Base-by-base conservation (phyloP, 2,113 vertebrate species). In the Notothenia rossii region DNA sequence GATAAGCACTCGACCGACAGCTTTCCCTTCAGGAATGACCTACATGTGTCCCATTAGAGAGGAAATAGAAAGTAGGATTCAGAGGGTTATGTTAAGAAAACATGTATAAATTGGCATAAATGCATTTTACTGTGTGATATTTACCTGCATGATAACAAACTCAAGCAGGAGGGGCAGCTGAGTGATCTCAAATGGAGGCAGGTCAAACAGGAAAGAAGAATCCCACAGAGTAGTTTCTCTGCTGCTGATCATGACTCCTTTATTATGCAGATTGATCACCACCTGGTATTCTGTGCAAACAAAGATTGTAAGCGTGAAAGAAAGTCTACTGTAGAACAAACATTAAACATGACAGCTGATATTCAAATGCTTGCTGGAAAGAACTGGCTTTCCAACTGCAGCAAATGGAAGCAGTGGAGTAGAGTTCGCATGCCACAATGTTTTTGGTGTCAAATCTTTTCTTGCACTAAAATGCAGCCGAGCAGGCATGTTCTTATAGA, bases 141-240 rank as follows among this genome's bases (percentile, higher is more conserved):
- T 59, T 77, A 94, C 95, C 91, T 95, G 94, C 87, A 88, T 89
- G 74, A 94, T 48, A 0, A 92, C 20, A 67, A 95, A 92, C 77
- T 95, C 93, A 40, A 96, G 29, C 61, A 78, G 40, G 60, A 96
- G 84, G 0, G 81, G 68, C 14, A 94, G 86, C 49, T 92, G 84
- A 59, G 67, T 82, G 74, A 94, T 81, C 83, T 94, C 92, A 79
- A 94, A 94, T 0, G 89, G 8, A 0, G 95, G 95, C 12, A 95
- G 10, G 54, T 66, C 93, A 79, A 96, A 96, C 29, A 95, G 85
- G 85, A 96, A 94, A 2, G 94, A 92, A 1, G 72, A 6, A 14
- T 94, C 96, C 94, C 95, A 95, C 56, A 93, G 59, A 0, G 92
- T 82, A 59, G 89, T 95, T 81, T 94, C 88, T 80, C 90, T 93